Evolutionary conservation across 2,113 vertebrate species (phyloP), one percentile per base, ranked within the genome.

Genomic region (Montifringilla adamsi): DNA sequence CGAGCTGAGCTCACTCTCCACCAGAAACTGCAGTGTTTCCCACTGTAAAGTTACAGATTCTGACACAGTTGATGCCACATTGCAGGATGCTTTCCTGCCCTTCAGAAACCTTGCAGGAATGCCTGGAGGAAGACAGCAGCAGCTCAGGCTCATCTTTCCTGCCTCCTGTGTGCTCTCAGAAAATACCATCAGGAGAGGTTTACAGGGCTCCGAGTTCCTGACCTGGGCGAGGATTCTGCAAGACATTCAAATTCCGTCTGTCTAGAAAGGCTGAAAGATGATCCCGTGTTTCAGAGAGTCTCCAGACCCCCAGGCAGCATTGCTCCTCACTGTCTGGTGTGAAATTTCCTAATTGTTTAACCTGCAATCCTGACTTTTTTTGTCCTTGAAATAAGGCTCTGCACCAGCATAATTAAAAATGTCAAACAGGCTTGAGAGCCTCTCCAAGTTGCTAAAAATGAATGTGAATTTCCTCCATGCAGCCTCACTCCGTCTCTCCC

Each of bases 381-480:
- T 95, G 95, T 95, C 95, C 93, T 90, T 77, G 85, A 73, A 87
- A 89, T 22, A 39, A 39, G 68, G 70, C 70, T 85, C 81, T 87
- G 68, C 91, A 95, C 88, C 93, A 92, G 94, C 87, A 56, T 64
- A 90, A 97, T 92, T 95, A 91, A 89, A 95, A 94, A 96, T 81
- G 89, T 95, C 93, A 95, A 93, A 93, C 95, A 90, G 53, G 94
- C 95, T 90, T 96, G 97, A 97, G 95, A 97, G 96, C 90, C 88
- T 96, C 94, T 95, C 73, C 74, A 70, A 95, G 90, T 82, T 95
- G 90, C 95, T 95, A 95, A 96, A 97, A 96, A 94, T 95, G 94
- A 89, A 82, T 59, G 77, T 86, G 94, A 91, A 73, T 95, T 93
- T 97, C 93, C 95, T 96, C 90, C 73, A 68, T 31, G 27, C 73